Evolutionary conservation across 2,888 invertebrate species (phyloP), one percentile per base, ranked within the genome.

Genomic region (Minunthozetes semirufus): DNA sequence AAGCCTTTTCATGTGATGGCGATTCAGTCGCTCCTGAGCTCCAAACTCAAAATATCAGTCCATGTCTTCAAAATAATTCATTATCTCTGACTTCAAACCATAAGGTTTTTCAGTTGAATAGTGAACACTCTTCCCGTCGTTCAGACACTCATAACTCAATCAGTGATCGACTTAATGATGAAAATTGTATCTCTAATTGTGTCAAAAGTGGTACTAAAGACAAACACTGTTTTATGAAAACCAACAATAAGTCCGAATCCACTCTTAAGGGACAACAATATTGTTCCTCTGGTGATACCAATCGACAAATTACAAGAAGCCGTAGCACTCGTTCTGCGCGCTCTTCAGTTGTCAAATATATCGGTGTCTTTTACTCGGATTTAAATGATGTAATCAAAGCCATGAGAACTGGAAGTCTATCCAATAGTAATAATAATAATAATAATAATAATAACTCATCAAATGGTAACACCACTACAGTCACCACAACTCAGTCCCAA

Each of bases 361-460:
- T 78, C 53, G 78, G 78, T 15, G 74, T 78, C 46, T 78, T 78
- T 48, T 78, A 78, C 42, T 78, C 76, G 22, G 78, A 78, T 73
- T 56, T 74, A 33, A 71, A 71, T 74, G 74, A 74, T 70, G 74
- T 74, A 5, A 33, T 74, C 33, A 74, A 74, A 74, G 53, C 50
- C 13, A 74, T 56, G 29, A 53, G 33, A 56, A 56, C n/a, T 46
- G 46, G 66, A 27, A 48, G 3, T n/a, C 38, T 42, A 59, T 72
- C 46, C 50, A 19, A 72, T 59, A 11, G 5, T 72, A 56, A 59
- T 56, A 72, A 72, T 9, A 50, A 15, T 29, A 72, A n/a, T 53
- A 72, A 48, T 25, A 29, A 22, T 53, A 56, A 33, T 33, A 63
- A 17, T 63, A 63, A 63, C 27, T 2, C 15, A 19, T 22, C 22